Evolutionary conservation across 1,140 invertebrate genomes (phyloP), one percentile per base, ranked within the genome.

Genomic region (Acromyrmex heyeri): DNA sequence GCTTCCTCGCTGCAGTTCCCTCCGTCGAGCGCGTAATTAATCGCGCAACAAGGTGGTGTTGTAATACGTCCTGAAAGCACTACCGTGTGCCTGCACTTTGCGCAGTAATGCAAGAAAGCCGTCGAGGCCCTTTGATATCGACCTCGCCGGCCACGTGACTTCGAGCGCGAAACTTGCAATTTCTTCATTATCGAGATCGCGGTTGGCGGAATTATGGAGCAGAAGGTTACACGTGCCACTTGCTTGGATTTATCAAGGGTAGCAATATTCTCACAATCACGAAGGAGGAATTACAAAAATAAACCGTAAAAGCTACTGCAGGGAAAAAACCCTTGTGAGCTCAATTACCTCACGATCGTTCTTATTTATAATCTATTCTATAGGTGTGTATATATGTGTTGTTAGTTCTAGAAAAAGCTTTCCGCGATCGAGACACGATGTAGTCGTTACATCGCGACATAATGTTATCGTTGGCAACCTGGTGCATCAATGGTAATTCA

Each of bases 1-100:
- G 44, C 81, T 77, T 85, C 61, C 24, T 50, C 72, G 57, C 14
- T 48, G 59, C 44, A 67, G 34, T 38, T 78, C 30, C 21, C 50
- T 78, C n/a, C 59, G 82, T 57, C 75, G 48, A 79, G 83, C 62
- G 75, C 75, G 75, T 85, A 78, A 85, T 85, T 85, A 85, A 85
- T 85, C 83, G 83, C 61, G 75, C 83, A 79, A 76, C 83, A 64
- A 65, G 69, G 27, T 69, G 59, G 24, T 79, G 83, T 79, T 78
- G 83, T 85, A 85, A 85, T 65, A 79, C 62, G 59, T 75, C 27
- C 79, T 83, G 79, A 83, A 83, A 83, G 79, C 79, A 75, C 69
- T 75, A 73, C 67, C 65, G 38, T 82, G 67, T 48, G 69, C 79
- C 53, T 73, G 69, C 79, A 83, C 79, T 83, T 83, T 83, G 79